Evolutionary conservation across 2,113 vertebrate genomes (phyloP), one percentile per base, ranked within the genome.

Genomic region (Suricata suricatta): DNA sequence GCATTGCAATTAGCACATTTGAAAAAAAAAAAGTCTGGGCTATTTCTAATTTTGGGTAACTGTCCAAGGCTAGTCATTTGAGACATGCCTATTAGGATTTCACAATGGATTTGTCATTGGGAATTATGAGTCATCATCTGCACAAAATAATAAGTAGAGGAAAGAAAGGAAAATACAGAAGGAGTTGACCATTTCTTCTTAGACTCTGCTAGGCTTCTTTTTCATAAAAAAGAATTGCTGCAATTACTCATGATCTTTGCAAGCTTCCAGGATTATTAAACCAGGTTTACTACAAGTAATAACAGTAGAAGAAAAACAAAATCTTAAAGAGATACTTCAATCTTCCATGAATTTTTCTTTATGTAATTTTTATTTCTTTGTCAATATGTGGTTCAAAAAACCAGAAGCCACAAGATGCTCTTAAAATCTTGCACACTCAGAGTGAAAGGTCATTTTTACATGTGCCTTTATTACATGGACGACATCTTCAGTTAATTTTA

Each of bases 61-160:
- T 93, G 72, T 57, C 88, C 92, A 89, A 96, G 79, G 76, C 74
- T 95, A 97, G 82, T 95, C 91, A 93, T 77, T 76, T 89, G 41
- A 91, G 90, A 66, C 38, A 29, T 77, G 85, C 0, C 13, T 25
- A 57, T 95, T 91, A 97, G n/a, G 16, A 85, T 83, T 66, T 94
- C 50, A 66, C 76, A 84, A 63, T 83, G 47, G n/a, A n/a, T 9
- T 47, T 95, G 68, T 87, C 57, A 41, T 31, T 41, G 54, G 41
- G 44, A 96, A 93, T 92, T 90, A 88, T 84, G 80, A 91, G 64
- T 97, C 35, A 50, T 96, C 50, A 66, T 38, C 63, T 29, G 60
- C 54, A 47, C 27, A 82, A 35, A 74, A 80, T 76, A 84, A 86
- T 69, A 96, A 86, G 69, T 14, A 54, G 13, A 50, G 19, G 64